phyloP scores from a whole-genome alignment of 2,113 vertebrate genomes.

The Hoplias malabaricus region DNA sequence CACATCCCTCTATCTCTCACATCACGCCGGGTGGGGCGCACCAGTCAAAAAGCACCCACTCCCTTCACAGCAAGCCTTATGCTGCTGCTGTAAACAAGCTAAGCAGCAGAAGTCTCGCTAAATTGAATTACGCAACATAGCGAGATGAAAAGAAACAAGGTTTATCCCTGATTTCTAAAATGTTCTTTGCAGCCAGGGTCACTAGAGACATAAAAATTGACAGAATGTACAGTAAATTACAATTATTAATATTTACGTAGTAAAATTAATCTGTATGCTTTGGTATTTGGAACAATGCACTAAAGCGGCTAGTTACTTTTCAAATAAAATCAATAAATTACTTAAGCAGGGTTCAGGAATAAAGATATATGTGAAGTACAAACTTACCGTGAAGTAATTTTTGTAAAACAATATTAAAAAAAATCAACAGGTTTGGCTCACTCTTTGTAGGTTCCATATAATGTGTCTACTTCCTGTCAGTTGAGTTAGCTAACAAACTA shows the following conservation, averaged over 20 bases:
- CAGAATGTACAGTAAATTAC: neutral
- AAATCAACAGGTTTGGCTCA: no score
- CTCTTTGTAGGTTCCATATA: no score
- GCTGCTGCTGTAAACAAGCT: slow-evolving; percentile 52
- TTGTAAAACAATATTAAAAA: no score
- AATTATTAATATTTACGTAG: neutral
- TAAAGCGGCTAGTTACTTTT: no score
- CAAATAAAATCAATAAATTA: no score
- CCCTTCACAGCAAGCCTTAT: neutral
- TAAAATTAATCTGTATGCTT: no score
- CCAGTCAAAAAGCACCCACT: neutral
- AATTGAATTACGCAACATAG: slow-evolving; percentile 19
- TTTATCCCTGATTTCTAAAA: neutral
- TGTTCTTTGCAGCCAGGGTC: neutral
- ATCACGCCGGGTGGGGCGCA: neutral
- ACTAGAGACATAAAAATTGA: neutral
- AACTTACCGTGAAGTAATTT: no score
- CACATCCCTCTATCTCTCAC: neutral
- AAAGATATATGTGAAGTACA: no score
- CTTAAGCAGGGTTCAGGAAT: no score
- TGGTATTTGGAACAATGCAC: no score
- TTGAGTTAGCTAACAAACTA: no score
- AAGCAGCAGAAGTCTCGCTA: slow-evolving; percentile 1
- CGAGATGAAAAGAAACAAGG: neutral
- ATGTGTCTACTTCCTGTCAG: no score